Evolutionary conservation across 92 coral and sea anemone genomes (phyloP), one percentile per base, ranked within the genome.

Genomic region (Metridium senile): DNA sequence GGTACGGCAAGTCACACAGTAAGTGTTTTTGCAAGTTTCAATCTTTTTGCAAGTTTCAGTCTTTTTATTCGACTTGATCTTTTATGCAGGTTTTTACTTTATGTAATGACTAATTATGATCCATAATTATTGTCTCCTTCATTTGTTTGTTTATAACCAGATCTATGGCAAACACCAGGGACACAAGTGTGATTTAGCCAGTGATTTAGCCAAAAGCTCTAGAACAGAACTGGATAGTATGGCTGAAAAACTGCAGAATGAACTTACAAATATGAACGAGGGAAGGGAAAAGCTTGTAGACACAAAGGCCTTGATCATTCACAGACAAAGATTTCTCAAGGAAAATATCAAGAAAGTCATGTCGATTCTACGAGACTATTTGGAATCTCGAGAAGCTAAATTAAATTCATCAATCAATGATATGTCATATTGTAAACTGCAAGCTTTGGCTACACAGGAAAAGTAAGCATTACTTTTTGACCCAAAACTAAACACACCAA

Each of bases 121-220:
- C 49, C 6, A 39, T 39, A 66, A 3, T 13, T 13, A 39, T 39
- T 13, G 49, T 39, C n/a, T n/a, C n/a, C n/a, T n/a, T n/a, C n/a
- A n/a, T n/a, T n/a, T 39, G 13, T 39, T 6, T 39, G 8, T 39
- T 39, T 39, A 4, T 39, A 39, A 39, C 49, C 13, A 93, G 98
- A 91, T 93, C 16, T 93, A 93, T 85, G 98, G 98, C 7, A 67
- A 79, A 9, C 98, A 93, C 64, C 86, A 81, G n/a, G 98, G 98
- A 0, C 98, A 93, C 62, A 79, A 80, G 20, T 93, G 98, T 70
- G 92, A 85, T 31, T 86, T 93, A 59, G 93, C 96, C 27, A 92
- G 91, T 46, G 84, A 80, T 28, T 76, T 92, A 80, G 93, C 90
- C n/a, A 70, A 84, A 35, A 72, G 82, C 67, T 88, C 86, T 8